Base-by-base conservation (phyloP, 2,113 vertebrate species). In the Grammomys dolichurus region DNA sequence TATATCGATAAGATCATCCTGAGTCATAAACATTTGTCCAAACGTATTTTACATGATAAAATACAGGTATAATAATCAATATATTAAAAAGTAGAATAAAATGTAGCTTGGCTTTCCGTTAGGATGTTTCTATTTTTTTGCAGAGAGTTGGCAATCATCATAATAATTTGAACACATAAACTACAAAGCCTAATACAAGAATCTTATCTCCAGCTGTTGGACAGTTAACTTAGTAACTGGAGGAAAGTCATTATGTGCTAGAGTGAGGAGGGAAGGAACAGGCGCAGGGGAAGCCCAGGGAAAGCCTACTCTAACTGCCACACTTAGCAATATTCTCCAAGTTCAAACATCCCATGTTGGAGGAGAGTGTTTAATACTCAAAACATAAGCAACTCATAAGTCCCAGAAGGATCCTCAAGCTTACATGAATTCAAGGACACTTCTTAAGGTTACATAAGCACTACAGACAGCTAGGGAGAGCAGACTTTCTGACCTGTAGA, bases 41-140 rank as follows among this genome's bases (percentile, higher is more conserved):
- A 87, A n/a, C 94, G 82, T 56, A 36, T 63, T 95, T 73, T 86
- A 76, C 24, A 88, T 86, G 77, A 77, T 24, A 87, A 31, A 60
- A 87, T 22, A 82, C 14, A 90, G 75, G 93, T 33, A 75, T 73
- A 88, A 20, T 7, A 60, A 70, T n/a, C 90, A 43, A 84, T 70
- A 43, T 75, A 94, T 86, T 85, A 76, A 85, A 89, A 91, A 19
- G 26, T 10, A 94, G 33, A 67, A 65, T 84, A 20, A 67, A 56
- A 77, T 22, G 19, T 9, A 90, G 54, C 56, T 87, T 65, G 17
- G 51, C 75, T 93, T 78, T 43, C 69, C 40, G 70, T 65, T 75
- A 51, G 60, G 13, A 90, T 92, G 82, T 22, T 72, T 67, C 82
- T 6, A n/a, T 51, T 82, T 77, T 28, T 3, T 17, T 2, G 3